Percentiles rank a stretch among this genome's conserved stretches.
phyloP scores from a whole-genome alignment of 2,888 invertebrate genomes.

The Papilio protenor region DNA sequence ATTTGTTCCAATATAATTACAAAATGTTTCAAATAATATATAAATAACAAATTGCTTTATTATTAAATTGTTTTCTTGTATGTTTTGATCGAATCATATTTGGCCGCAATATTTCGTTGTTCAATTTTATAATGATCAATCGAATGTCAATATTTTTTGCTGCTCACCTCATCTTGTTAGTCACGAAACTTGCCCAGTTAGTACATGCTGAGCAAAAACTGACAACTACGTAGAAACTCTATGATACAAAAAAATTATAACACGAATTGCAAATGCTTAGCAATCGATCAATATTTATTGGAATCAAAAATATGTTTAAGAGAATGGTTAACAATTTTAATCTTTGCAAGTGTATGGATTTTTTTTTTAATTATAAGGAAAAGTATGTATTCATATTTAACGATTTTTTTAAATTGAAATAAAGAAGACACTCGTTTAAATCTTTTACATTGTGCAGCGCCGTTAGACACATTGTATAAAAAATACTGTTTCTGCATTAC shows the following conservation, averaged over 20 bases:
- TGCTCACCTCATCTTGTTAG: conserved; percentile 5
- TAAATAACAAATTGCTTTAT: too few species aligned
- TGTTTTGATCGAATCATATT: background rate
- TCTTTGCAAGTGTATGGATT: background rate
- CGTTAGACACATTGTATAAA: too few species aligned
- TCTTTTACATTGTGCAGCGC: too few species aligned
- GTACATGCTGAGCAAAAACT: conserved; percentile 9
- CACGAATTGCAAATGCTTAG: background rate
- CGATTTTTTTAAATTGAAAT: too few species aligned
- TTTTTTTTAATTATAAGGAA: too few species aligned
- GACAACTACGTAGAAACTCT: background rate
- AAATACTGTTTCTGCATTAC: too few species aligned
- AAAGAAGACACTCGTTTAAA: too few species aligned
- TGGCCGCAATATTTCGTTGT: background rate
- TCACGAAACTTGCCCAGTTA: background rate
- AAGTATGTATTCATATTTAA: too few species aligned
- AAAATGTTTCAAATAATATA: too few species aligned
- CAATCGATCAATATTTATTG: background rate
- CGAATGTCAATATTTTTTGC: conserved; percentile 21
- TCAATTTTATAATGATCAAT: background rate
- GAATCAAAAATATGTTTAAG: background rate
- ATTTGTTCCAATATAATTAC: too few species aligned
- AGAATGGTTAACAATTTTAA: background rate
- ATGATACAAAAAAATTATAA: background rate
- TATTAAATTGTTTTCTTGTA: background rate